Evolutionary conservation across 2,888 invertebrate genomes (phyloP), one percentile per base, ranked within the genome.

Genomic region (Nasonia oneida): DNA sequence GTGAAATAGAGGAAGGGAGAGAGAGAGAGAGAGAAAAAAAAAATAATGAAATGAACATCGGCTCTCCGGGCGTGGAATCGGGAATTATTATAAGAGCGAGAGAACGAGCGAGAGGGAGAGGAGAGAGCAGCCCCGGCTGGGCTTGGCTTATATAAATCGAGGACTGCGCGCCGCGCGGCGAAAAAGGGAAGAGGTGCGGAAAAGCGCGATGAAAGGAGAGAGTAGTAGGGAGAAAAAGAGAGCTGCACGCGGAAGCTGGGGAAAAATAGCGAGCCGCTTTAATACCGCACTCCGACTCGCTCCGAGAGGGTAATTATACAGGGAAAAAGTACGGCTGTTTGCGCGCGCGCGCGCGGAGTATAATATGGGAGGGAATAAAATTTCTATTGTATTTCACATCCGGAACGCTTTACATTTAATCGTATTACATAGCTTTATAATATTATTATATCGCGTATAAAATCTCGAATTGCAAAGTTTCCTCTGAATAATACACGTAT

Each of bases 41-140:
- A 92, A 93, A 93, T 92, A 92, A 92, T 92, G 93, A 93, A 93
- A 93, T 93, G 93, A 93, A 92, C 93, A 93, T 93, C 93, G 90
- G 88, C 77, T 15, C 71, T 39, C 61, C 50, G 50, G 57, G n/a
- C n/a, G 86, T 87, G 90, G 91, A 91, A 91, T 92, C 90, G 91
- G 91, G 91, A 92, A 93, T 93, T 93, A 93, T 93, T 93, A 92
- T 93, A 92, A 91, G 91, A 91, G 85, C 42, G 77, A 57, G 76
- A 23, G 82, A 71, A 53, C 33, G 83, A 61, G 64, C 3, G 57
- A 29, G 78, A 70, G 64, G 3, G 57, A 91, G 91, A 70, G 29
- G 4, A n/a, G 3, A 0, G 6, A 8, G 89, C 89, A 83, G 87
- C 39, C 47, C 42, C 77, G 70, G 89, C 90, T 89, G 90, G 89